phyloP scores from a whole-genome alignment of 2,888 invertebrate species.

The Meliscaeva auricollis region DNA sequence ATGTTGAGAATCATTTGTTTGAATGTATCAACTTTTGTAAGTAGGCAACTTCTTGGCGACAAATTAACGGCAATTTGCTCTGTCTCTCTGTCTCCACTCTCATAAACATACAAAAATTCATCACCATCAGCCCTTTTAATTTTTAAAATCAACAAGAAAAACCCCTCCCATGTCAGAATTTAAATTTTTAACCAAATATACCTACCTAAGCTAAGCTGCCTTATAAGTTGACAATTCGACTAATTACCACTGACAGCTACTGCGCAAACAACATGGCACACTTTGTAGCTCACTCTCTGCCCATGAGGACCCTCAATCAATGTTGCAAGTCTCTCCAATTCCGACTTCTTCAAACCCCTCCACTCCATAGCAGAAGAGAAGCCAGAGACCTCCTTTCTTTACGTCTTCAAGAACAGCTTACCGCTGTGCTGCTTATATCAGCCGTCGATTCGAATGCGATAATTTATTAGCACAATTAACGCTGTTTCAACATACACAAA shows the following conservation, averaged over 20 bases:
- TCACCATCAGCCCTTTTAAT: no score
- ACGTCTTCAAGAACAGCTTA: slow-evolving; percentile 40
- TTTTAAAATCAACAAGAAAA: not conserved
- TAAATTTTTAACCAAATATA: not conserved
- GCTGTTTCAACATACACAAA: slow-evolving; percentile 72
- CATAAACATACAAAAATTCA: no score
- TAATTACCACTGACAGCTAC: slow-evolving; percentile 73
- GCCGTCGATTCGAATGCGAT: slow-evolving; percentile 70
- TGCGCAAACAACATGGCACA: slow-evolving; percentile 73
- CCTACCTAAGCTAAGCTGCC: slow-evolving; percentile 7
- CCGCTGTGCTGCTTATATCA: slow-evolving; percentile 33
- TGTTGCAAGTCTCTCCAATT: slow-evolving; percentile 24
- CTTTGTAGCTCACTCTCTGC: slow-evolving; percentile 57
- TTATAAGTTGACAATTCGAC: slow-evolving; percentile 67
- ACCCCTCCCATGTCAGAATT: not conserved
- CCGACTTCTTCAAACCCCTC: not conserved
- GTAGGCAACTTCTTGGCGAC: no score
- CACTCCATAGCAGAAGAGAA: slow-evolving; percentile 1
- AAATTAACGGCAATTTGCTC: no score
- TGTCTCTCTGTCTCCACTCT: no score
- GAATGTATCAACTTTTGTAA: no score
- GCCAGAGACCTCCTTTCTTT: slow-evolving; percentile 36
- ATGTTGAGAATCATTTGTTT: no score
- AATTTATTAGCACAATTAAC: slow-evolving; percentile 76
- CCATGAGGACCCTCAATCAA: slow-evolving; percentile 70